Evolutionary conservation across 2,888 invertebrate species (phyloP), one percentile per base, ranked within the genome.

Genomic region (Pyrochroa serraticornis): DNA sequence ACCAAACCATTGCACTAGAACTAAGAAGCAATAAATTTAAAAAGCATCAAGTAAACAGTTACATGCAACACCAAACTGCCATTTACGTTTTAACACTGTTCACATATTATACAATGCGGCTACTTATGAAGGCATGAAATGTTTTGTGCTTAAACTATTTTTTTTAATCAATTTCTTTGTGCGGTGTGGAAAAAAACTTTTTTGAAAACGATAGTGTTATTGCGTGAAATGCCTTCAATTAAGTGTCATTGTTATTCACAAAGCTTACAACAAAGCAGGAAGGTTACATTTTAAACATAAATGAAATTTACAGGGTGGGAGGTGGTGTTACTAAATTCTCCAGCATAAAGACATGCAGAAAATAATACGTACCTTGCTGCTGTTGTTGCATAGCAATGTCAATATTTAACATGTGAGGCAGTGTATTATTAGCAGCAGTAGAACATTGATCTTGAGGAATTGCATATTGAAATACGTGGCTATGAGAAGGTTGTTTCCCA

Each of bases 401-500:
- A 67, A 82, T 81, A 71, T 81, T 82, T 54, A 81, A 71, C 71
- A 81, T 79, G 63, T 79, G 80, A 60, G 82, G 80, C 71, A 81
- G 74, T 71, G 77, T 70, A 42, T 77, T 66, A 49, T 61, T 75
- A 68, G 60, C 72, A 58, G 72, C 56, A 53, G 67, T 53, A 50
- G 69, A 63, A 63, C 75, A 76, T 63, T 75, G 76, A 58, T 75
- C 76, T 66, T 73, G 78, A 46, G 76, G 73, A 60, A 74, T 71
- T 46, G 73, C 73, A 69, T 75, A 77, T 65, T 76, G 78, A 52
- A 76, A 73, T 37, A 77, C 70, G 59, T 77, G 76, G 60, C 71
- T 75, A 43, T 71, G 75, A 41, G 72, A 62, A 50, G 63, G 75
- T 65, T 67, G 77, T 68, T 84, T 84, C 38, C 82, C 83, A 67